A percentile compares a stretch with the other conserved stretches of the same genome.
These are phyloP conservation scores for Deilephila elpenor DNA, from an alignment of 2,888 invertebrate species.

Conservation along the genomic window DNA sequence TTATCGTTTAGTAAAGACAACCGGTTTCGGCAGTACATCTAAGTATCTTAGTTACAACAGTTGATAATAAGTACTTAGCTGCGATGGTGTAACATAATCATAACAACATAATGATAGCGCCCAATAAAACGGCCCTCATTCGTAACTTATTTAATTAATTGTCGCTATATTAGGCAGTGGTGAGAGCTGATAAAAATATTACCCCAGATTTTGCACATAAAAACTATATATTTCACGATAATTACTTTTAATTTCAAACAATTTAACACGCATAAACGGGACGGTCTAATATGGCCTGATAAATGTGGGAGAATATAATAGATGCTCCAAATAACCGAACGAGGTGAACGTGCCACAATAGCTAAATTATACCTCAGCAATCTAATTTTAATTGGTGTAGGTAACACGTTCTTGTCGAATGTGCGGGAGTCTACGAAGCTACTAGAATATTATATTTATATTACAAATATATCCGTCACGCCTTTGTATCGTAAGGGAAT, in stretches of 20 bases:
- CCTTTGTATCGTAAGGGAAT: no score
- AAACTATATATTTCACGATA: background rate
- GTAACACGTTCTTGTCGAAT: background rate
- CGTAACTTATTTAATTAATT: no score
- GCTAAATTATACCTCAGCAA: background rate
- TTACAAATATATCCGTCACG: no score
- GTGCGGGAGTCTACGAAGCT: background rate
- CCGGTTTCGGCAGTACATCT: no score
- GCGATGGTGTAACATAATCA: no score
- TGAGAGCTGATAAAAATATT: background rate
- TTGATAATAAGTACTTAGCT: no score
- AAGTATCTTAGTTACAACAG: no score
- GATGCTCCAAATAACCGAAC: background rate
- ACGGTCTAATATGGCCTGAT: background rate
- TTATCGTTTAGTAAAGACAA: no score
- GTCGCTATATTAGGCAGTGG: background rate
- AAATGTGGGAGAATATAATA: background rate
- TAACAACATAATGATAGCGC: no score
- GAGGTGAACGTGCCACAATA: background rate
- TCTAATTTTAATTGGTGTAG: background rate
- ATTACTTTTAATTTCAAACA: background rate
- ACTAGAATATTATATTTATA: background rate
- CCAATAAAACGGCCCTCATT: no score
- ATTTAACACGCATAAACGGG: background rate
- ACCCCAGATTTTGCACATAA: background rate